phyloP scores from a whole-genome alignment of 2,888 invertebrate genomes.

The Aelia acuminata region DNA sequence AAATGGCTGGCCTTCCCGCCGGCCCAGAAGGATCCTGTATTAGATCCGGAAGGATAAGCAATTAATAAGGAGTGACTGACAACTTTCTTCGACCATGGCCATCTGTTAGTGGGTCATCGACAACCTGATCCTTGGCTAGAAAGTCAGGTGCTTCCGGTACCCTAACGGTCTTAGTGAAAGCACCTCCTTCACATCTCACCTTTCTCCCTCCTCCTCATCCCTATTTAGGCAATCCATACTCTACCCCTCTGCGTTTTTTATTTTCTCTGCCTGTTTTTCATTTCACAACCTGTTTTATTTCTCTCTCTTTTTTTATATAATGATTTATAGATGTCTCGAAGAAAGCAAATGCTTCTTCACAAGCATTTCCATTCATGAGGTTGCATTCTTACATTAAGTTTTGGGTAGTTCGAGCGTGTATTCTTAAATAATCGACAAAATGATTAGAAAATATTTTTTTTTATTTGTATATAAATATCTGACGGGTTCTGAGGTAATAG shows the following conservation, averaged over 20 bases:
- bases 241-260: conserved; percentile 23
- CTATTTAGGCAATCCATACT: conserved; percentile 19
- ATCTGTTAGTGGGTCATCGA: conserved; percentile 27
- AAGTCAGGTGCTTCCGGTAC: conserved; percentile 51
- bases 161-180: conserved; percentile 50
- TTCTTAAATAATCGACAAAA: neutral
- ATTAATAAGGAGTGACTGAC: conserved; percentile 22
- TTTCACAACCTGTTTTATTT: conserved; percentile 5
- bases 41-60: neutral
- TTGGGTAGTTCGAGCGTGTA: neutral
- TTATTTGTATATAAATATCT: neutral
- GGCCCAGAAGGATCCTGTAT: neutral
- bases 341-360: neutral
- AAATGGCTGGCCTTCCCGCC: neutral
- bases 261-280: neutral
- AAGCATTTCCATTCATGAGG: neutral
- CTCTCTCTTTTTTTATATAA: neutral
- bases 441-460: neutral
- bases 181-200: conserved; percentile 14
- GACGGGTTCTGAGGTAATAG: neutral
- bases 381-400: neutral
- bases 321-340: neutral
- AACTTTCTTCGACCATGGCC: conserved; percentile 34
- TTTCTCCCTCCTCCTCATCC: conserved; percentile 11
- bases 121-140: conserved; percentile 35